These are phyloP conservation scores for Lycaon pictus DNA, from an alignment of 2,113 vertebrate genomes.

Conservation along the genomic window DNA sequence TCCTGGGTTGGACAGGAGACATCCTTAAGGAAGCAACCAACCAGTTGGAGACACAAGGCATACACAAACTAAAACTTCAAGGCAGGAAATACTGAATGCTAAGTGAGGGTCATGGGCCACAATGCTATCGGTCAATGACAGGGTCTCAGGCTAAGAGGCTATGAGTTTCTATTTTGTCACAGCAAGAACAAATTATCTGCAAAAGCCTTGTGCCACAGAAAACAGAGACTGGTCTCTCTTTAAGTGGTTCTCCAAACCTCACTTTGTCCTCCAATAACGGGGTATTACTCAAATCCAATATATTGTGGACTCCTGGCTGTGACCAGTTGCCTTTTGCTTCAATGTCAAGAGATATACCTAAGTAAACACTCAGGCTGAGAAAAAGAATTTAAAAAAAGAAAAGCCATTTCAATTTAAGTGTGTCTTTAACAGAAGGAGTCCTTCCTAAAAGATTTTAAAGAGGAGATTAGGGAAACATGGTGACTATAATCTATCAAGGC, in stretches of 20 bases:
- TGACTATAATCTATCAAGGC: slow-evolving; percentile 52
- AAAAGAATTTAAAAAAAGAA: neutral
- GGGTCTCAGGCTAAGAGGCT: neutral
- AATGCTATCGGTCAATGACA: neutral
- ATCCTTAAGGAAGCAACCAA: neutral
- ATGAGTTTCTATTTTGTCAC: neutral
- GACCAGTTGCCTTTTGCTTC: slow-evolving; percentile 17
- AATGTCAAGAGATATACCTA: slow-evolving; percentile 1
- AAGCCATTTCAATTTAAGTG: slow-evolving; percentile 56
- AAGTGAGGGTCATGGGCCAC: neutral
- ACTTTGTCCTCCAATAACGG: neutral
- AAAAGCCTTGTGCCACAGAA: neutral
- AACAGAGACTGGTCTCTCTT: neutral
- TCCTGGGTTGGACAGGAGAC: neutral
- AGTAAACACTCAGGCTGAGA: slow-evolving; percentile 40
- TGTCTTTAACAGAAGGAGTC: neutral
- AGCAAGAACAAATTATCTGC: slow-evolving; percentile 20
- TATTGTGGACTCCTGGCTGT: neutral
- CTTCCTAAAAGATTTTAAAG: slow-evolving; percentile 67
- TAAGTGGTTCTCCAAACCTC: neutral
- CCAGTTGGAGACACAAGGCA: neutral
- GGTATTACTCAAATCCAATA: neutral
- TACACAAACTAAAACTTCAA: neutral
- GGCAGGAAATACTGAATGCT: neutral
- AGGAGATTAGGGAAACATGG: slow-evolving; percentile 69